phyloP scores from a whole-genome alignment of 2,888 invertebrate species.

The Lissonota sp. region DNA sequence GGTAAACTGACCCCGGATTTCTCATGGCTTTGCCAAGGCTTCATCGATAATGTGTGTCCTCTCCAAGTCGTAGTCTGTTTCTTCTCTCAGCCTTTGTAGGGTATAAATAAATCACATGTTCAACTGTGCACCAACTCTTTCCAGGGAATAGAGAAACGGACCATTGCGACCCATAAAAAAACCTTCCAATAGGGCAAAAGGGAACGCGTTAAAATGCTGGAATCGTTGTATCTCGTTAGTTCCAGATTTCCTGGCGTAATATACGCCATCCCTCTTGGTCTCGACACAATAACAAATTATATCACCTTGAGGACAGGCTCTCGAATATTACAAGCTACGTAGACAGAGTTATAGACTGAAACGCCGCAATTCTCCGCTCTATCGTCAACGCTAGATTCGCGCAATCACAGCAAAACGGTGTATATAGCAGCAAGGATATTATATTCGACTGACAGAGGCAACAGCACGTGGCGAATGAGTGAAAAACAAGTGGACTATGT shows the following conservation, averaged over 20 bases:
- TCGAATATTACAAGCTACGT: slow-evolving; percentile 28
- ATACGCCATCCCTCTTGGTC: slow-evolving; percentile 21
- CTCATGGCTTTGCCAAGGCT: slow-evolving; percentile 50
- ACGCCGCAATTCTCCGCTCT: slow-evolving; percentile 30
- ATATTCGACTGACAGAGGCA: slow-evolving; percentile 34
- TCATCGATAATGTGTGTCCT: slow-evolving; percentile 42
- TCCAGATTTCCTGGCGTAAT: slow-evolving; percentile 6
- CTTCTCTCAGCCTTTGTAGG: slow-evolving; percentile 26
- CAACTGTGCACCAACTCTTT: background rate
- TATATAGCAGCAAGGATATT: slow-evolving; percentile 56
- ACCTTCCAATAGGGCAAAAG: background rate
- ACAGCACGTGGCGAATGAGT: slow-evolving; percentile 60
- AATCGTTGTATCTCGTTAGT: slow-evolving; percentile 21
- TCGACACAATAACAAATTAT: slow-evolving; percentile 47
- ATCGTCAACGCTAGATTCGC: slow-evolving; percentile 52
- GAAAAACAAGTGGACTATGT: slow-evolving; percentile 65
- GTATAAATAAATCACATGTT: slow-evolving; percentile 42
- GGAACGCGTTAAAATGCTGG: background rate
- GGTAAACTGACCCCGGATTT: slow-evolving; percentile 57
- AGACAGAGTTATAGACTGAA: slow-evolving; percentile 16
- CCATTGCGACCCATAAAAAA: background rate
- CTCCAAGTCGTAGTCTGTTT: background rate
- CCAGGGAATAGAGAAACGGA: background rate
- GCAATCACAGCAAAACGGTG: slow-evolving; percentile 53
- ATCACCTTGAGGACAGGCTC: slow-evolving; percentile 48